Base-by-base conservation (phyloP, 1,140 invertebrate genomes). In the Metopolophium dirhodum region DNA sequence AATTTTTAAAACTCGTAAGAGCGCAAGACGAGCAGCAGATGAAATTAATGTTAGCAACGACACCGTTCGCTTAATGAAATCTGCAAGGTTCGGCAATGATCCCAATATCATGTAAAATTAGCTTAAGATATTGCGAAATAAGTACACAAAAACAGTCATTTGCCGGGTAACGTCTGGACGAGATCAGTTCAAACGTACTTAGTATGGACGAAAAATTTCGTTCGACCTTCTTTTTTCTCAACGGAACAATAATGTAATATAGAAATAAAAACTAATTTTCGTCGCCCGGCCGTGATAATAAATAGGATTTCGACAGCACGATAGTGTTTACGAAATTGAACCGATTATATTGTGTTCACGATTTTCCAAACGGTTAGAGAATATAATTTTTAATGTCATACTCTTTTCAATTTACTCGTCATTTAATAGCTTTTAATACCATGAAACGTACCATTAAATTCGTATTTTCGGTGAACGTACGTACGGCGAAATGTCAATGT, bases 61-160 rank as follows among this genome's bases (percentile, higher is more conserved):
- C 47, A 7, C n/a, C 41, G 30, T 47, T 49, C 61, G 61, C 14
- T 47, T 47, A 86, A 86, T 47, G 45, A 49, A 47, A 49, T 86
- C n/a, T n/a, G n/a, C 37, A 86, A 86, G 41, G 85, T 86, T 86
- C 14, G 45, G 85, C 41, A 86, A 86, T 45, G 85, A 45, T 86
- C 30, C 14, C 11, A n/a, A 86, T 86, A 47, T 47, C 37, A 9
- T 30, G 14, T 86, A 30, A n/a, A 47, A 86, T 86, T n/a, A 49
- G 45, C 45, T 47, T n/a, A 85, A 41, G 30, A 35, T 35, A 87
- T 87, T 87, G 14, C 30, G 20, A 87, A 87, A 87, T 87, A 51
- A 47, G n/a, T 47, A 87, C n/a, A 49, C 47, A 49, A 20, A 51
- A 49, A 87, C 2, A 37, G 86, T n/a, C 35, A 49, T 87, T 35